These are phyloP conservation scores for Oscheius sp. DNA, from an alignment of 2,888 invertebrate genomes.

Conservation along the genomic window DNA sequence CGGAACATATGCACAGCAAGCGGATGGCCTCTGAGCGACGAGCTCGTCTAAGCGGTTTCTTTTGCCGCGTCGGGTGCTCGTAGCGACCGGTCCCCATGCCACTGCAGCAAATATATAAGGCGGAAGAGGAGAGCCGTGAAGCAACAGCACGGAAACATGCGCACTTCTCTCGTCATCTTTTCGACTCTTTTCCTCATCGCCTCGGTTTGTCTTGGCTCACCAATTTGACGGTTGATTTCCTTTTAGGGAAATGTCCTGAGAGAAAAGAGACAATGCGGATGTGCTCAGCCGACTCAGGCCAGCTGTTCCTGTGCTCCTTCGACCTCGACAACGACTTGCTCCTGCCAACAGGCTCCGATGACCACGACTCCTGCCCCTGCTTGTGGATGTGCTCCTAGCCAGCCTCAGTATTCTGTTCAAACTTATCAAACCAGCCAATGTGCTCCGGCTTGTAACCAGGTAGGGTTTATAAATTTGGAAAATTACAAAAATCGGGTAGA, in stretches of 20 bases:
- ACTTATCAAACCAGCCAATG: conserved; percentile 40
- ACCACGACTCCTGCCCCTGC: conserved; percentile 8
- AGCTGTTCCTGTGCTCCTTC: conserved; percentile 43
- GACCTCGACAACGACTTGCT: conserved; percentile 41
- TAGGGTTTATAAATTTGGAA: too few species aligned
- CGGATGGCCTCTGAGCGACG: not conserved
- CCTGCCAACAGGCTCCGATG: conserved; percentile 49
- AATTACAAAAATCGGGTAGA: too few species aligned
- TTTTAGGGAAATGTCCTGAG: conserved; percentile 51
- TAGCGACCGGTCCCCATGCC: conserved; percentile 3
- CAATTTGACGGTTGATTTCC: too few species aligned
- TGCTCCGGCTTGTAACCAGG: conserved; percentile 50
- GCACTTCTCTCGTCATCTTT: conserved; percentile 26
- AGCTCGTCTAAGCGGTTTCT: conserved; percentile 16
- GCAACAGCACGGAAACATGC: conserved; percentile 11
- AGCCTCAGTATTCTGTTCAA: conserved; percentile 39
- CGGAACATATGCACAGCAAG: conserved; percentile 9
- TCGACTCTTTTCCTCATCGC: conserved; percentile 24
- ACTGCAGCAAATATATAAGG: conserved; percentile 18
- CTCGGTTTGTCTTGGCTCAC: not conserved
- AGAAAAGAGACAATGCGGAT: conserved; percentile 58
- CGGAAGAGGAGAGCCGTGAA: not conserved
- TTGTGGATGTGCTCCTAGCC: conserved; percentile 43
- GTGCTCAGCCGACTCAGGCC: conserved; percentile 45
- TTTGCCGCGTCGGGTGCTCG: conserved; percentile 25